phyloP scores from a whole-genome alignment of 2,888 invertebrate genomes.

The Caenorhabditis panamensis region DNA sequence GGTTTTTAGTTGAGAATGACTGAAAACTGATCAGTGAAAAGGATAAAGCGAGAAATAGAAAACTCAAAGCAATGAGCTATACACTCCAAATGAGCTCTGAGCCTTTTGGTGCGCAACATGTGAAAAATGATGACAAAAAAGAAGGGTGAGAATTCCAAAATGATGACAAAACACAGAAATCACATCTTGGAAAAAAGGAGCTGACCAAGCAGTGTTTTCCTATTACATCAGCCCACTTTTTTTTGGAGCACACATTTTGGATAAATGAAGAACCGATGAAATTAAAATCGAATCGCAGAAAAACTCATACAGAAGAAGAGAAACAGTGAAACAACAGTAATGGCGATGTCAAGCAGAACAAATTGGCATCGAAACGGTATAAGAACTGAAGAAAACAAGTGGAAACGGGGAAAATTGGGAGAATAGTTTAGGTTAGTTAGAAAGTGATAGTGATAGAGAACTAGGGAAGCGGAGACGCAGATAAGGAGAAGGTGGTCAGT shows the following conservation, averaged over 20 bases:
- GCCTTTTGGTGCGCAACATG: neutral
- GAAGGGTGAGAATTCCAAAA: neutral
- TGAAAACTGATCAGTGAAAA: neutral
- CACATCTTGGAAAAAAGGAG: conserved; percentile 14
- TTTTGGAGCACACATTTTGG: no score
- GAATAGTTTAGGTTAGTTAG: conserved; percentile 7
- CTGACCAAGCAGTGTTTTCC: conserved; percentile 40
- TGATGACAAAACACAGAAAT: conserved; percentile 33
- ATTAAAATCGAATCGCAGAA: no score
- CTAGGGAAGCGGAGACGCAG: conserved; percentile 21
- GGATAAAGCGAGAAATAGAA: neutral
- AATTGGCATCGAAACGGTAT: neutral
- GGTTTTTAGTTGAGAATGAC: neutral
- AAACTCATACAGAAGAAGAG: no score
- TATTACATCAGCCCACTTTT: conserved; percentile 44
- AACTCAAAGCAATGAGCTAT: neutral
- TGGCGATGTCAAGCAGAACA: neutral
- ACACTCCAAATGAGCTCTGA: conserved; percentile 26
- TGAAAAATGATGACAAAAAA: conserved; percentile 46
- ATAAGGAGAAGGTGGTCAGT: conserved; percentile 27
- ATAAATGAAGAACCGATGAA: no score
- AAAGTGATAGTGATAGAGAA: conserved; percentile 15
- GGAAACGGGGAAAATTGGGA: neutral
- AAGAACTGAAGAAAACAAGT: conserved; percentile 13
- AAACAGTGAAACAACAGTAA: neutral